Evolutionary conservation across 2,113 vertebrate species (phyloP), one percentile per base, ranked within the genome.

Genomic region (Aythya baeri): DNA sequence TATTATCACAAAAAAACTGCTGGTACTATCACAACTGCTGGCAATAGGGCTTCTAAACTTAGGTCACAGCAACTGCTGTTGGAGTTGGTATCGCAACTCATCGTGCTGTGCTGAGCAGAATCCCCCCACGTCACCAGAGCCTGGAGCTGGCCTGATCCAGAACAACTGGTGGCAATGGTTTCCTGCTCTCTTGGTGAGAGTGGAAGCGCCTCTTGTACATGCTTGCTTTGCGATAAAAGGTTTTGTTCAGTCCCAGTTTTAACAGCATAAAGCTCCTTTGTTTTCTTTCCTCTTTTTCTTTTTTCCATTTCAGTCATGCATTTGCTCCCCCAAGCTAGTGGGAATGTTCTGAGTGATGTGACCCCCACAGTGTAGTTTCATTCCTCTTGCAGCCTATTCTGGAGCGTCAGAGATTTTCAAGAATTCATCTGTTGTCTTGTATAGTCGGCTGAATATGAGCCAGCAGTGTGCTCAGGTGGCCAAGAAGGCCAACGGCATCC

Each of bases 81-180:
- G 57, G 22, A 68, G 59, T 31, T 20, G n/a, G 1, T 50, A 8
- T 2, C 43, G 31, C 52, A 49, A 7, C n/a, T 54, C n/a, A 6
- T 52, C 38, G 31, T 78, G 78, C 82, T 71, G 36, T 25, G 11
- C 72, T 43, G 52, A 14, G 11, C 50, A 32, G 63, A 7, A 13
- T 65, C 21, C 43, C 63, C 15, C 17, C 23, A 6, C 26, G 26
- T 9, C 29, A 9, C 6, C 1, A 20, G 46, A 77, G 59, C 65
- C 62, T n/a, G 41, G 66, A 70, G 77, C 43, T 75, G 62, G 27
- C 44, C 66, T 29, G 11, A 5, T 11, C 7, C 7, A 20, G 77
- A 36, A 27, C 43, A 17, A 8, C 3, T 2, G 7, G 20, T 1
- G 1, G 52, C 7, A 5, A 13, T 16, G 61, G 41, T 36, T 16